Base-by-base conservation (phyloP, 1,140 invertebrate genomes). In the Nixonia krombeini region DNA sequence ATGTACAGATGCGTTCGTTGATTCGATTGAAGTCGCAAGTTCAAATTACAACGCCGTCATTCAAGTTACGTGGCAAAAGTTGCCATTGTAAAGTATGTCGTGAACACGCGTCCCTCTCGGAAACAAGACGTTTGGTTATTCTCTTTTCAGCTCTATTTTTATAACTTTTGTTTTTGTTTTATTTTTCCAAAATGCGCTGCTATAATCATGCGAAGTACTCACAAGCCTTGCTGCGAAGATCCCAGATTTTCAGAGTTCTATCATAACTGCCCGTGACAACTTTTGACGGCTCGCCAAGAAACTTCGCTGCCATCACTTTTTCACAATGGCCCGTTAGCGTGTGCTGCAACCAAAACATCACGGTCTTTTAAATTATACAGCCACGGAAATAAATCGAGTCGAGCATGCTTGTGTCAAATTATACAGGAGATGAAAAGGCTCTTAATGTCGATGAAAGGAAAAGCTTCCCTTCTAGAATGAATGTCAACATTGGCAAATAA, bases 211-310 rank as follows among this genome's bases (percentile, higher is more conserved):
- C 6, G 37, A 49, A 29, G 42, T 61, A 92, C 93, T 93, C 87
- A 96, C 96, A 98, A 63, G 94, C 93, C 87, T 91, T 90, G 86
- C 92, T 96, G 66, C 93, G 89, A 15, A 99, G 88, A 85, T 99
- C 97, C 96, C 96, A 99, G 70, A 99, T 92, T 89, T 99, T 99
- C 16, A 99, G 85, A 21, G 96, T 98, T 66, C 97, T 89, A 86
- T 99, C 97, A 85, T 98, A 92, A 84, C 95, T 96, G 45, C 95
- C 96, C 10, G 94, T 96, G 61, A 96, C 96, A 41, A 96, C 94
- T 88, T 95, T 96, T 40, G 91, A 90, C 15, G 91, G 90, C 72
- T 96, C 94, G 42, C 93, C 93, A 64, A 97, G 88, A 86, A 97
- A 97, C 86, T 96, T 96, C 6, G 94, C 95, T 12, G 95, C 92